Percentiles rank a stretch among this genome's conserved stretches.
Conservation (phyloP, 2,113 vertebrate genomes). For the Colius striatus region DNA sequence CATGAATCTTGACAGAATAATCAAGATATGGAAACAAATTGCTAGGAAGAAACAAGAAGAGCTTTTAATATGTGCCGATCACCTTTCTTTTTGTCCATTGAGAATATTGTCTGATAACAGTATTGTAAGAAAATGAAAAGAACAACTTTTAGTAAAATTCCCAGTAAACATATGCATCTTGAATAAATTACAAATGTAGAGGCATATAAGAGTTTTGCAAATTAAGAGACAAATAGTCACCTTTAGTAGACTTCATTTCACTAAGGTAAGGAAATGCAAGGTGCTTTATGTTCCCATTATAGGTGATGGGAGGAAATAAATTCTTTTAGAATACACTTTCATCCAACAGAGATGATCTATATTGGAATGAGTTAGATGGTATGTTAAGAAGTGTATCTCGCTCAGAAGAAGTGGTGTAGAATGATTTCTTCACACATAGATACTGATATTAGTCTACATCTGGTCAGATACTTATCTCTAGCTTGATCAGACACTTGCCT, state of each 20-base stretch:
- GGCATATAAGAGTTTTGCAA: background rate
- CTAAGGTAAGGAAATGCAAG: accelerated
- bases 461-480: background rate
- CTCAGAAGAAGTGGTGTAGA: background rate
- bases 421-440: background rate
- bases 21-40: background rate
- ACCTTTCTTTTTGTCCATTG: background rate
- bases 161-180: background rate
- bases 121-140: background rate
- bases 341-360: background rate
- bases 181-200: background rate
- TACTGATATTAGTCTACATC: background rate
- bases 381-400: background rate
- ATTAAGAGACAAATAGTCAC: background rate
- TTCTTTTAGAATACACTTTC: background rate
- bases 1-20: background rate
- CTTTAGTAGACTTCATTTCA: background rate
- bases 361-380: background rate
- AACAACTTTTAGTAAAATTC: background rate
- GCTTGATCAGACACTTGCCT: background rate
- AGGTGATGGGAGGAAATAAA: background rate
- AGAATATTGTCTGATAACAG: background rate
- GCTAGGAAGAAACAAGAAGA: background rate
- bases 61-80: background rate
- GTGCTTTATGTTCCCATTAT: background rate